Evolutionary conservation across 1,140 invertebrate genomes (phyloP).

Genomic region (Drosophila biarmipes): DNA sequence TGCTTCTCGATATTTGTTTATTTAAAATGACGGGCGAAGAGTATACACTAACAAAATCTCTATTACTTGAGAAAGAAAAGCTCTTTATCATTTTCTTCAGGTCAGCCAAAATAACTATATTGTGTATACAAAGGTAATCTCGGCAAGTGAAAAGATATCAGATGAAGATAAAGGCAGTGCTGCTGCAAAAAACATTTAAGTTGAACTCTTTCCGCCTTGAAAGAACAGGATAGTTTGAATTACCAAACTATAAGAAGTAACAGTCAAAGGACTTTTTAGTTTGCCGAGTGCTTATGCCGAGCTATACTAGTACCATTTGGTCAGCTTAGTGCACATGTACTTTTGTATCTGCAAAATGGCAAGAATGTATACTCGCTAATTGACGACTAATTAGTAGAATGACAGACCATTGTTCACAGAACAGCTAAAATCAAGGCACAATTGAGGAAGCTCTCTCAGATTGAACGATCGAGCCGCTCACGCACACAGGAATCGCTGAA

Average conservation of each 20-base stretch:
- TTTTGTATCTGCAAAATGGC: not conserved
- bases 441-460: slow-evolving; percentile 58
- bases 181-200: too few relatives aligned
- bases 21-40: slow-evolving; percentile 20
- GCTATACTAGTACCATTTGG: not conserved
- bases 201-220: too few relatives aligned
- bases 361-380: slow-evolving; percentile 45
- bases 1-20: slow-evolving; percentile 44
- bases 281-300: slow-evolving; percentile 2
- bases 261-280: not conserved
- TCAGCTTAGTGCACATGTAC: not conserved
- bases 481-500: slow-evolving; percentile 34
- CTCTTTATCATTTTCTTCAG: too few relatives aligned
- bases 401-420: slow-evolving; percentile 26
- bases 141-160: too few relatives aligned
- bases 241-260: too few relatives aligned
- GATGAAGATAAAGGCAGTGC: too few relatives aligned
- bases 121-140: too few relatives aligned
- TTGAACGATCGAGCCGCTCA: slow-evolving; percentile 13
- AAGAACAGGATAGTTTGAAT: too few relatives aligned
- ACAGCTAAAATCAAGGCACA: slow-evolving; percentile 60
- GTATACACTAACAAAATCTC: slow-evolving; percentile 12
- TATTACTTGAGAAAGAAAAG: slow-evolving; percentile 16
- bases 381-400: slow-evolving; percentile 59
- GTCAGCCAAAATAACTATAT: too few relatives aligned